Base-by-base conservation (phyloP, 2,888 invertebrate species). In the Frankliniella intonsa region DNA sequence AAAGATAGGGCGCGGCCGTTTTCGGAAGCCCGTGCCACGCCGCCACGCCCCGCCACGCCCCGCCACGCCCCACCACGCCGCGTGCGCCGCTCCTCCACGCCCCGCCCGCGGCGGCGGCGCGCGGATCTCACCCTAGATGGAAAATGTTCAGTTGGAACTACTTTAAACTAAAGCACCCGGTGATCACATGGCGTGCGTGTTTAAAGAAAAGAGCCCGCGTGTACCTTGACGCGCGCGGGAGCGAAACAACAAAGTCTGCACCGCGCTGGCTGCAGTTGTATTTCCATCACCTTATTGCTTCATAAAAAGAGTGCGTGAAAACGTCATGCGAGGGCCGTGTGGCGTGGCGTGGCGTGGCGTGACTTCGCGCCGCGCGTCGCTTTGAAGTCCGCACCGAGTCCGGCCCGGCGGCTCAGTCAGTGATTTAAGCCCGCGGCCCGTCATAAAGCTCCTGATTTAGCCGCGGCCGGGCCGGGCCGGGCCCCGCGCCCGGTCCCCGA, bases 251-350 rank as follows among this genome's bases (percentile, higher is more conserved):
- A 38, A 38, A 38, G 38, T 38, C 38, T 38, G 2, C 38, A 5
- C 38, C 3, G 38, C 5, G 38, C 38, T 38, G 62, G 62, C 55
- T 38, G 38, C 5, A 38, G 55, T 55, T 11, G 69, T 76, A 76
- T 76, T 76, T 76, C 69, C 12, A 76, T 76, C 69, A 76, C 69
- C 69, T 76, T 76, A 76, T 76, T 25, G 69, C 69, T 76, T 76
- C 69, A 76, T 76, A 76, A 76, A 76, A 76, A 62, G 62, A 62
- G 62, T 62, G 62, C 14, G 62, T 62, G 62, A 17, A 62, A 17
- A 62, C 62, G 62, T 62, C 62, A 62, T 14, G 62, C 38, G 38
- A 38, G 19, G 62, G 62, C 62, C 14, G 55, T 8, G 55, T 17
- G 62, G 62, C n/a, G 17, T 62, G 62, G 11, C 62, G 62, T 5